Evolutionary conservation across 2,797 vertebrate species (phyloP).

Genomic region (Triplophysa bombifrons): DNA sequence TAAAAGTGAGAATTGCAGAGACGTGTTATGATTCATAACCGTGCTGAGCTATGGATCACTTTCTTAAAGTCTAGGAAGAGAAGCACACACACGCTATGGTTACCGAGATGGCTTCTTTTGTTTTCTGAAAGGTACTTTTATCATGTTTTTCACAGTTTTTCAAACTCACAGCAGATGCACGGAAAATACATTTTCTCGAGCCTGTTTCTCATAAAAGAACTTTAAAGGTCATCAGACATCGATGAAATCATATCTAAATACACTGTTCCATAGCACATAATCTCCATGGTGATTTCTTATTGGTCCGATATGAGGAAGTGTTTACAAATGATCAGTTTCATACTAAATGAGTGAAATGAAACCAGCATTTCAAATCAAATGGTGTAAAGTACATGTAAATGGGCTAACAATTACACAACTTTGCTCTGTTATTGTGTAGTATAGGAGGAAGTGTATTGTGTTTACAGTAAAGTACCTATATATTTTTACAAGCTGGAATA

Average conservation of each 20-base stretch:
- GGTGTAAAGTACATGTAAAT: neutral
- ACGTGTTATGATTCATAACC: slow-evolving; percentile 30
- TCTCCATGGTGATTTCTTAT: neutral
- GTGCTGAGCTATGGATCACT: neutral
- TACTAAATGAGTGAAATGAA: neutral
- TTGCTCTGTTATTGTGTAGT: neutral
- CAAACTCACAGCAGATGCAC: slow-evolving; percentile 1
- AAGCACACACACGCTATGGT: neutral
- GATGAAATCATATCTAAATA: neutral
- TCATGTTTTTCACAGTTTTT: slow-evolving; percentile 5
- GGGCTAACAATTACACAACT: neutral
- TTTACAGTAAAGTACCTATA: neutral
- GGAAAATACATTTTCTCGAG: neutral
- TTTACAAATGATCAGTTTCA: neutral
- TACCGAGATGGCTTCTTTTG: neutral
- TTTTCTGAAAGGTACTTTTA: neutral
- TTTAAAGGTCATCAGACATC: neutral
- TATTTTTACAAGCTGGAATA: too few species aligned
- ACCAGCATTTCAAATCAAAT: neutral
- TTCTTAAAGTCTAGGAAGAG: slow-evolving; percentile 6
- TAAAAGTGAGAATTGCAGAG: neutral
- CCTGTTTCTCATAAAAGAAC: neutral
- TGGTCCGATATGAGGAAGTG: neutral
- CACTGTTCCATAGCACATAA: neutral
- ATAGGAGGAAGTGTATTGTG: neutral